Evolutionary conservation across 2,888 invertebrate genomes (phyloP), one percentile per base, ranked within the genome.

Genomic region (Morpho helenor): DNA sequence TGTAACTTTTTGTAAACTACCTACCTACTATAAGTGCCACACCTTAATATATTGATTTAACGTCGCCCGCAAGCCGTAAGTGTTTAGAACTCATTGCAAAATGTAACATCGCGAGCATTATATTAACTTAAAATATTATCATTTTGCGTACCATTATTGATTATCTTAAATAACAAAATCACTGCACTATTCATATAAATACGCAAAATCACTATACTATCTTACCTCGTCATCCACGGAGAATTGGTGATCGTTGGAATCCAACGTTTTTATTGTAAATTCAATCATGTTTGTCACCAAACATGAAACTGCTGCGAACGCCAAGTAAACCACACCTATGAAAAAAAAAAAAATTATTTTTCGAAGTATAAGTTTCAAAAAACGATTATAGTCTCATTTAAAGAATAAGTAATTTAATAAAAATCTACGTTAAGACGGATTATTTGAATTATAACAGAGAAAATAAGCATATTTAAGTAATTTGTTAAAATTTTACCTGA

Each of bases 181-280:
- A 43, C n/a, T 9, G 43, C 8, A 8, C 8, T 8, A 8, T 8
- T 8, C 7, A 8, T 2, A 42, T 43, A n/a, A 43, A 43, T 9
- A 7, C 43, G 8, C 8, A 42, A 8, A 42, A 42, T 42, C 42
- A 42, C 7, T 42, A 43, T 9, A 9, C 8, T n/a, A 61, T 92
- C 95, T 95, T 92, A 97, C 97, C 90, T 96, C 95, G 92, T 96
- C 95, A 63, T 95, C 95, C 59, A 97, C 94, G 54, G 92, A 91
- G 82, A 97, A 97, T 50, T 92, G 91, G 81, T 96, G 96, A 89
- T 97, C 96, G 79, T 93, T 94, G 44, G 96, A 95, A 92, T 97
- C 97, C 77, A 97, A 92, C 62, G 97, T 97, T 88, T 97, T 97
- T 70, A 97, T 96, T 69, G 96, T 97, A 72, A 97, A 91, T 72